A percentile compares a stretch with the other conserved stretches of the same genome.
Evolutionary conservation across 2,888 invertebrate genomes (phyloP).

Genomic region (Lochmaea crataegi): DNA sequence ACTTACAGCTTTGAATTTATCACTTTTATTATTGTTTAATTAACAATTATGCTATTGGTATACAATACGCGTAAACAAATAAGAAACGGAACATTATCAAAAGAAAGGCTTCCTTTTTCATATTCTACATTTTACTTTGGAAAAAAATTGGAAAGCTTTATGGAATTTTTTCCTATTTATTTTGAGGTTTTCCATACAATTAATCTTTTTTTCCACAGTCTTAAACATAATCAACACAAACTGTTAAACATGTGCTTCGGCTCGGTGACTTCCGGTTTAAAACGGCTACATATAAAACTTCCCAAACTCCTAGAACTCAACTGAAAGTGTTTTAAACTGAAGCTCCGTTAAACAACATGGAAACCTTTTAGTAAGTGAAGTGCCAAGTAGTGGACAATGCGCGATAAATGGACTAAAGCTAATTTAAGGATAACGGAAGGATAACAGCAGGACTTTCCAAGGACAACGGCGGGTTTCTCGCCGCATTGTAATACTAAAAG

Average conservation of each 20-base stretch:
- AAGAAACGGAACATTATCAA: too few species aligned
- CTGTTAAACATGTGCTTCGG: background rate
- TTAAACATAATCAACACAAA: background rate
- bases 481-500: background rate
- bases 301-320: background rate
- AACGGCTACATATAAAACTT: background rate
- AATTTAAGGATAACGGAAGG: constrained; percentile 30
- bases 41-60: too few species aligned
- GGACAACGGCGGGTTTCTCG: constrained; percentile 31
- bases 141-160: too few species aligned
- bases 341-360: constrained; percentile 15
- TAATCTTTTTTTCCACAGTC: background rate
- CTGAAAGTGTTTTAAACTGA: background rate
- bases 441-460: constrained; percentile 25
- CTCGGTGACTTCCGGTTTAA: constrained; percentile 1
- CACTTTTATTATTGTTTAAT: too few species aligned
- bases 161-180: too few species aligned
- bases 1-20: too few species aligned
- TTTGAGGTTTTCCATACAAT: background rate
- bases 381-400: constrained; percentile 26
- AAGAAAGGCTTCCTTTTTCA: too few species aligned
- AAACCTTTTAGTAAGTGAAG: constrained; percentile 13
- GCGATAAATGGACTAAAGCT: constrained; percentile 32
- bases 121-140: too few species aligned
- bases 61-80: too few species aligned